Conservation (phyloP, 2,113 vertebrate genomes). For the Turnix velox region DNA sequence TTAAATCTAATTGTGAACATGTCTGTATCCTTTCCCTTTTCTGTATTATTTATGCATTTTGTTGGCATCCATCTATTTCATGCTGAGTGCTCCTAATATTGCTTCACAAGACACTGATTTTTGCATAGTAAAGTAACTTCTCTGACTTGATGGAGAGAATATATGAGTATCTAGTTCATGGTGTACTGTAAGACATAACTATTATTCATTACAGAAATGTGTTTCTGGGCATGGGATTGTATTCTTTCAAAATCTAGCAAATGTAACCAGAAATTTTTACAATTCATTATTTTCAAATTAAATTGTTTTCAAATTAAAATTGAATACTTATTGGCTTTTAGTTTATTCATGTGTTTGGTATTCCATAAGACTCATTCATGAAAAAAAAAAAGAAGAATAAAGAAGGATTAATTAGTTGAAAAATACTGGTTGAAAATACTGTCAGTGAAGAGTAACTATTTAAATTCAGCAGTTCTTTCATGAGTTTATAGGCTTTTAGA, state of each 20-base stretch:
- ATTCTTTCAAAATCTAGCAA: background rate
- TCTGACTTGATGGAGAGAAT: background rate
- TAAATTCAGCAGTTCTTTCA: background rate
- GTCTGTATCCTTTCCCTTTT: rapidly evolving
- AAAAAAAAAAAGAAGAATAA: background rate
- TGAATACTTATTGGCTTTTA: background rate
- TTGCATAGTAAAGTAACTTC: background rate
- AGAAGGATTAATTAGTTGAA: background rate
- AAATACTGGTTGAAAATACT: background rate
- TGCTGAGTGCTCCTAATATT: background rate
- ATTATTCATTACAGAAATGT: background rate
- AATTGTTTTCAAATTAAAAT: too few species aligned
- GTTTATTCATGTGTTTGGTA: background rate
- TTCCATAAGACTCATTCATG: background rate
- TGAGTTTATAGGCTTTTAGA: background rate
- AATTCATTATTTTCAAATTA: background rate
- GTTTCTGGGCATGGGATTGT: rapidly evolving
- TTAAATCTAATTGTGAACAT: background rate
- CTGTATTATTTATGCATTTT: background rate
- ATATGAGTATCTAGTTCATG: background rate
- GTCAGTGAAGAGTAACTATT: background rate
- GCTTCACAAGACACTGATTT: background rate
- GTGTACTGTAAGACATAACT: background rate
- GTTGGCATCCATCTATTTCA: background rate
- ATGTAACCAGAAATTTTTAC: background rate